Base-by-base conservation (phyloP, 2,113 vertebrate species). In the Cricetomys ansorgei region DNA sequence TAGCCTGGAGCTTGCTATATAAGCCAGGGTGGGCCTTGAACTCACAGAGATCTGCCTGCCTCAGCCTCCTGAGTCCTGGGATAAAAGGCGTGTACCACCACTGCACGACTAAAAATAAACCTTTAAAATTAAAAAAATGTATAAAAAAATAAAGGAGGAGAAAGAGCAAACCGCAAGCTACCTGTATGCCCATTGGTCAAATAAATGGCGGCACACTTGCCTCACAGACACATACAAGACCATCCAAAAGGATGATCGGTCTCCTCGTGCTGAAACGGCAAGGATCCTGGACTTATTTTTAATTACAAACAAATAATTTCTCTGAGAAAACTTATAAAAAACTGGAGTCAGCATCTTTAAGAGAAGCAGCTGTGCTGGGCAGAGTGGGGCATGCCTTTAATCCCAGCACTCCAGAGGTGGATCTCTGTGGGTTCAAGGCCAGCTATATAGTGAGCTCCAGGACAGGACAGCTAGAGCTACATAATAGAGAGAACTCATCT, bases 261-360 rank as follows among this genome's bases (percentile, higher is more conserved):
- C 65, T 81, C 50, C 17, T 15, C 11, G 37, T 64, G n/a, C n/a
- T 84, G 83, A 80, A 64, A 50, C 7, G 64, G 45, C 70, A 88
- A 85, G 59, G 89, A 92, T 67, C 76, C 79, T 62, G 85, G 65
- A 76, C 59, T 92, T 53, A 76, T 34, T 88, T 94, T 92, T 79
- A 77, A 91, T 85, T 79, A 86, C 70, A 67, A 62, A 53, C 65
- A 65, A 50, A 92, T 87, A 79, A 15, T 77, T 91, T 65, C 77
- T 75, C 73, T 75, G 34, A 40, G 91, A 94, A 40, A 12, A 86
- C 86, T 57, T 10, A 67, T 2, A 75, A 76, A 75, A 86, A 93
- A 86, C 62, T 55, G 7, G 89, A 81, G 64, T 19, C 59, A 15
- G 76, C 92, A 43, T 43, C 84, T 95, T 94, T 87, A 53, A 75